phyloP scores from a whole-genome alignment of 2,113 vertebrate species.

The Sorex fumeus region DNA sequence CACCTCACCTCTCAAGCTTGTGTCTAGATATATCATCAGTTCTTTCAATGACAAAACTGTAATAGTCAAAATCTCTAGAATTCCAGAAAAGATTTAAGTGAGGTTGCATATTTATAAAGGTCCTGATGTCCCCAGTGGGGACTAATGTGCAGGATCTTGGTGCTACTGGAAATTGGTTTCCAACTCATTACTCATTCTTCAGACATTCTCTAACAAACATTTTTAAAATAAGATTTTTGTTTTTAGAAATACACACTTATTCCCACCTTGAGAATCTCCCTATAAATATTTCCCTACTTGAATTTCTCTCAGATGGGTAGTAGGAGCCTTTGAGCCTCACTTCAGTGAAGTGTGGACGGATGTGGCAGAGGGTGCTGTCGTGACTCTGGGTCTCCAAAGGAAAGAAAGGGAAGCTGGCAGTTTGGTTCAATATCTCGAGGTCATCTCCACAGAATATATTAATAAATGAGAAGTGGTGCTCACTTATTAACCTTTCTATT shows the following conservation, averaged over 20 bases:
- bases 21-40: neutral
- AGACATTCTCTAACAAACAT: neutral
- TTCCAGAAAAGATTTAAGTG: neutral
- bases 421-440: neutral
- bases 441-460: neutral
- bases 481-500: neutral
- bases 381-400: neutral
- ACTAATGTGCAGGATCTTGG: accelerated
- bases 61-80: slow-evolving; percentile 9
- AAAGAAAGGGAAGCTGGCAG: neutral
- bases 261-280: neutral
- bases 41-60: neutral
- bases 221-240: neutral
- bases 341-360: slow-evolving; percentile 14
- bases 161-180: neutral
- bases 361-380: no score
- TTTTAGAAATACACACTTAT: neutral
- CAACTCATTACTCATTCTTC: neutral
- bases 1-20: slow-evolving; percentile 14
- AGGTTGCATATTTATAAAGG: slow-evolving; percentile 14
- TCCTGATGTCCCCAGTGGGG: neutral
- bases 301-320: neutral
- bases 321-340: neutral
- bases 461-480: neutral
- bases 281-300: slow-evolving; percentile 11